phyloP scores from a whole-genome alignment of 2,113 vertebrate species.

The Macrotus californicus region DNA sequence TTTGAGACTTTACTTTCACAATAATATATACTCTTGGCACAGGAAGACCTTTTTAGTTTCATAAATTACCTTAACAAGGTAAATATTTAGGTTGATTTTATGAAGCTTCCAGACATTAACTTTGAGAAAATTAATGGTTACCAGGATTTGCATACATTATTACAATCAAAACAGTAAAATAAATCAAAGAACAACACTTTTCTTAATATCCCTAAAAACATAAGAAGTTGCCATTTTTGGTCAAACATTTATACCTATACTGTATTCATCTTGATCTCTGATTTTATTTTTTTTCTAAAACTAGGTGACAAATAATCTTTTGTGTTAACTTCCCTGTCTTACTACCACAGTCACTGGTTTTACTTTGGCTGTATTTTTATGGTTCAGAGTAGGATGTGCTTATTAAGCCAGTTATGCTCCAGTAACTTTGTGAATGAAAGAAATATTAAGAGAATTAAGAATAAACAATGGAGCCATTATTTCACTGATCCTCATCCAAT shows the following conservation, averaged over 20 bases:
- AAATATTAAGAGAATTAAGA: background rate
- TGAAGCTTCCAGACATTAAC: slow-evolving; percentile 15
- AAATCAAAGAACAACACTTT: slow-evolving; percentile 1
- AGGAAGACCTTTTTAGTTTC: background rate
- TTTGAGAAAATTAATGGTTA: slow-evolving; percentile 33
- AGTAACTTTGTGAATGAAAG: slow-evolving; percentile 26
- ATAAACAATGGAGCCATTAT: slow-evolving; percentile 8
- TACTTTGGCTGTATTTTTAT: slow-evolving; percentile 18
- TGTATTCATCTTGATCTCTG: background rate
- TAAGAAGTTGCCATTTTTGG: slow-evolving; percentile 1
- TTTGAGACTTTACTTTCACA: slow-evolving; percentile 34
- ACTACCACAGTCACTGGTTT: background rate
- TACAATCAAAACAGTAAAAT: slow-evolving; percentile 33
- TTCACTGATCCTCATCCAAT: slow-evolving; percentile 9
- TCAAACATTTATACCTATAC: background rate
- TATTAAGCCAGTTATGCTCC: background rate
- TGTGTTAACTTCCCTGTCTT: background rate
- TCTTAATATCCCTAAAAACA: background rate
- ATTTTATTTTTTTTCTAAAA: background rate
- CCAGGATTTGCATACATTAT: slow-evolving; percentile 20
- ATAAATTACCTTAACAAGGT: background rate
- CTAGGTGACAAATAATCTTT: slow-evolving; percentile 28
- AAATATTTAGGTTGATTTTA: slow-evolving; percentile 15
- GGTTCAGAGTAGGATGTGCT: background rate
- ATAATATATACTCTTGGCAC: background rate